These are phyloP conservation scores for Lepas anatifera DNA, from an alignment of 2,888 invertebrate species.

Conservation along the genomic window DNA sequence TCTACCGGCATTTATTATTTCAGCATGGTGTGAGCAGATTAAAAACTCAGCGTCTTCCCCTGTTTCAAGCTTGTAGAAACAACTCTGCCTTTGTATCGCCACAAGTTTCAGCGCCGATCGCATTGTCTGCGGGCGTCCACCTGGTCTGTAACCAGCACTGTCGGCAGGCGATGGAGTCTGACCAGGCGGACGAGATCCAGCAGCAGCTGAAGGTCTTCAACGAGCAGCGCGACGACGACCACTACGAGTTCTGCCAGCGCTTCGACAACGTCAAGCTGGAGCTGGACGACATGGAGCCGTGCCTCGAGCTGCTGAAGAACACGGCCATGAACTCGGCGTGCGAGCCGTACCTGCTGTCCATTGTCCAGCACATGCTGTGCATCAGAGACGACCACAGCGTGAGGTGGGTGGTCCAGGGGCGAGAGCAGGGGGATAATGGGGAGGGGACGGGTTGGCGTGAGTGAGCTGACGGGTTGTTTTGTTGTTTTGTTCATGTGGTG, in stretches of 20 bases:
- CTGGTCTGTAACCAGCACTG: neutral
- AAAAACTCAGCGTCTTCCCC: too few relatives aligned
- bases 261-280: constrained; percentile 23
- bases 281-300: constrained; percentile 70
- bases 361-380: constrained; percentile 83
- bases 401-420: constrained; percentile 46
- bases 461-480: too few relatives aligned
- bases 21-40: too few relatives aligned
- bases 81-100: too few relatives aligned
- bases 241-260: constrained; percentile 31
- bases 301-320: constrained; percentile 80
- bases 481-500: too few relatives aligned
- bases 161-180: constrained; percentile 43
- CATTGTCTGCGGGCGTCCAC: too few relatives aligned
- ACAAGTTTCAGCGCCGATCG: too few relatives aligned
- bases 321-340: constrained; percentile 85
- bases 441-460: too few relatives aligned
- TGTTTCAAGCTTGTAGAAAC: too few relatives aligned
- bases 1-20: too few relatives aligned
- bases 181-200: constrained; percentile 58
- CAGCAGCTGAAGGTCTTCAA: constrained; percentile 82
- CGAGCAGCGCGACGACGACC: constrained; percentile 79
- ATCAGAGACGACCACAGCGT: constrained; percentile 75
- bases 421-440: too few relatives aligned
- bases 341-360: constrained; percentile 87